Evolutionary conservation across 1,140 invertebrate species (phyloP), one percentile per base, ranked within the genome.

Genomic region (Charaxes varanes): DNA sequence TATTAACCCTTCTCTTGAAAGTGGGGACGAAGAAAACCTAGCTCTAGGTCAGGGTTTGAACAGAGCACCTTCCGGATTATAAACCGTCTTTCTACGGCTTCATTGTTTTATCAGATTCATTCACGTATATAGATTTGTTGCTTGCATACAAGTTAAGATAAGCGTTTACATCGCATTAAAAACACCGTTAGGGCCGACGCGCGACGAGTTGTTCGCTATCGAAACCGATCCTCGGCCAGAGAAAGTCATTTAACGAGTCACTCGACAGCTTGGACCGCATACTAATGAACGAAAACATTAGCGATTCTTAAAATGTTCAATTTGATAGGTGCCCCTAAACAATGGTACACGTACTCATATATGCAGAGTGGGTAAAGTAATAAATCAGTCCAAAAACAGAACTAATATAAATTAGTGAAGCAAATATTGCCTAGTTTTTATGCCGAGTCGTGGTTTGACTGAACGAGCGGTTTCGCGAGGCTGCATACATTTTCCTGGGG

Each of bases 231-330:
- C 50, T 53, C 30, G 54, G 51, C 42, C 63, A 65, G 71, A 77
- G 74, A 79, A 79, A 79, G 74, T 70, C 72, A 74, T 69, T 70
- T 72, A 66, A 70, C 65, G 64, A 68, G 69, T 65, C 59, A 51
- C 56, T 26, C 31, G 47, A 50, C 41, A 43, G 63, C 69, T 42
- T 35, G 56, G 10, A 35, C 35, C 27, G 72, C 63, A 77, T 79
- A 67, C 50, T 61, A 68, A 79, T 66, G 17, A 35, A 28, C 38
- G 38, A 41, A 48, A 36, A 51, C 41, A 55, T 55, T 62, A 62
- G 41, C 23, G 37, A 64, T 58, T 26, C 54, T 24, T 24, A 16
- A 31, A 26, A 37, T 48, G 41, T 52, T 17, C 14, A 31, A 10
- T 31, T 41, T 45, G 6, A 47, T 42, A 38, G 27, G 31, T 26